Base-by-base conservation (phyloP, 2,888 invertebrate genomes). In the Eilema depressum region DNA sequence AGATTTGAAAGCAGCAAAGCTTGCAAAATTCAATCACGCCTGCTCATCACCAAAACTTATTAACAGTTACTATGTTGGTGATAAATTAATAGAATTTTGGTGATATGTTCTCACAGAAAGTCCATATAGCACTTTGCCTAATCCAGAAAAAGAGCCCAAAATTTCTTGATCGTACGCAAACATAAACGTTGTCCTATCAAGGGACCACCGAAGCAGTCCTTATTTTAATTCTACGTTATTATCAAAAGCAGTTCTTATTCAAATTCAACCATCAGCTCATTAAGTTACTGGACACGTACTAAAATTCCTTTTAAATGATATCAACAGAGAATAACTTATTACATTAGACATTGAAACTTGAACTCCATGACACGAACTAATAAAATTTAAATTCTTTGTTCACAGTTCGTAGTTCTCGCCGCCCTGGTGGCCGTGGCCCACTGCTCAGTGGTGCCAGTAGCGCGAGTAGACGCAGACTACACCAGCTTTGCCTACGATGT, bases 401-500 rank as follows among this genome's bases (percentile, higher is more conserved):
- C 59, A 0, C 89, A 94, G 94, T 92, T 94, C 85, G 91, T 92
- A 89, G 90, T 94, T 82, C 88, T 95, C 85, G 86, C 86, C 83
- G 91, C 96, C 88, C 79, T 93, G 77, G 90, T 89, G 81, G 92
- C 91, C 80, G 88, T 86, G 78, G 92, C 91, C 78, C 93, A 92
- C 76, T 85, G 91, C 86, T 93, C 93, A 73, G 96, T 95, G 79
- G 93, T 94, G 86, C 96, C 96, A 82, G 92, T 96, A 79, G 96
- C 93, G 85, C 94, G 92, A 87, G 95, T 94, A 88, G 96, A 95
- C 87, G 83, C 88, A 80, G 94, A 94, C 89, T 94, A 92, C 88
- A 88, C 96, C 77, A 95, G 95, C 88, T 96, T 95, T 88, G 92
- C 95, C 1, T 96, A 96, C 88, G 95, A 96, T 77, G 95, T 96